Evolutionary conservation across 2,888 invertebrate species (phyloP).

Genomic region (Acleris sparsana): DNA sequence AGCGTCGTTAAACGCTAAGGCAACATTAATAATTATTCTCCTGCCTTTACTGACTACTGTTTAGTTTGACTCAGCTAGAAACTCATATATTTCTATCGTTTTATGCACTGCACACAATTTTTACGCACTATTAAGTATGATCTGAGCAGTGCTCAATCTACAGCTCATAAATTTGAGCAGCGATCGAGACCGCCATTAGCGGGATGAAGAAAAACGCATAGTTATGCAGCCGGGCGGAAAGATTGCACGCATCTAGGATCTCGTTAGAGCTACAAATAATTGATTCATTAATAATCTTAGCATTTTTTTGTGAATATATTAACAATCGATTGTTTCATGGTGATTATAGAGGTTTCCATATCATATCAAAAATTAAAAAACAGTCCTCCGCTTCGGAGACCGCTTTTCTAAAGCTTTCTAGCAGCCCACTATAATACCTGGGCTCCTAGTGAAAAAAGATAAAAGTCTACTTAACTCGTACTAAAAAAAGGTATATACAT

Average conservation of each 20-base stretch:
- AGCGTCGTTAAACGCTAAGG: conserved; percentile 4
- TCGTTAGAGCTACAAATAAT: conserved; percentile 24
- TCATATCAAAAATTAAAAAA: too few species aligned
- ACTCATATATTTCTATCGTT: background rate
- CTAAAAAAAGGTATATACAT: too few species aligned
- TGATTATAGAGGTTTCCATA: too few species aligned
- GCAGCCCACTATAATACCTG: too few species aligned
- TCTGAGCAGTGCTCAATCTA: conserved; percentile 43
- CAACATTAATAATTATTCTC: background rate
- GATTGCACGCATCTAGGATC: conserved; percentile 40
- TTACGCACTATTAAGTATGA: conserved; percentile 39
- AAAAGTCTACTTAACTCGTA: too few species aligned
- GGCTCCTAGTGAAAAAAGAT: too few species aligned
- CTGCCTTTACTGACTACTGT: background rate
- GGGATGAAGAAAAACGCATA: conserved; percentile 44
- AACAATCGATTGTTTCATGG: too few species aligned
- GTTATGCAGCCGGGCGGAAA: conserved; percentile 53
- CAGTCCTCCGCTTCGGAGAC: too few species aligned
- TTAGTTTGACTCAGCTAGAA: background rate
- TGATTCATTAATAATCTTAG: conserved; percentile 10
- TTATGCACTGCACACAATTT: conserved; percentile 21
- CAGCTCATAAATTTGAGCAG: conserved; percentile 54
- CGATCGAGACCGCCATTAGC: conserved; percentile 53
- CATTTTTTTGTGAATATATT: background rate
- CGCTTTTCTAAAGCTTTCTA: too few species aligned